Conservation (phyloP, 1,140 invertebrate genomes). For the Venustaconcha ellipsiformis region DNA sequence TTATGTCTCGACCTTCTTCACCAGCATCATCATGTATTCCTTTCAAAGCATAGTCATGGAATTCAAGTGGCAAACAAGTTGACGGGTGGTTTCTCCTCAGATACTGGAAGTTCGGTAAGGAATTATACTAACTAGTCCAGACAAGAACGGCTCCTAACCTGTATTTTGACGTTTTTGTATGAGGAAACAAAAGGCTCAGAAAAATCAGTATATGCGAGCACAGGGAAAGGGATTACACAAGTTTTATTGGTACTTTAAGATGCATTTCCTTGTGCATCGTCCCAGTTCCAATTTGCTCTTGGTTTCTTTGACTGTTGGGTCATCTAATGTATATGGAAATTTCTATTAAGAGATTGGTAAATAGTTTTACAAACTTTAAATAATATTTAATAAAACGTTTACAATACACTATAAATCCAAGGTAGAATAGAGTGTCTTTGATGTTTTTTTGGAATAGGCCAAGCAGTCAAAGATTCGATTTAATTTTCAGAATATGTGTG, state of each 20-base stretch:
- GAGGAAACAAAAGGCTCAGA: not conserved
- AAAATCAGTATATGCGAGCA: slow-evolving; percentile 16
- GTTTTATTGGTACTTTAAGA: slow-evolving; percentile 6
- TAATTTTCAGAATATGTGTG: slow-evolving; percentile 1
- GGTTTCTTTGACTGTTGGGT: not conserved
- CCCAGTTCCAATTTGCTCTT: not conserved
- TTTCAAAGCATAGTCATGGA: no score
- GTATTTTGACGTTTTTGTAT: slow-evolving; percentile 4
- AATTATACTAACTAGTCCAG: no score
- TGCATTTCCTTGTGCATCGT: slow-evolving; percentile 1
- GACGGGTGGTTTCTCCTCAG: no score
- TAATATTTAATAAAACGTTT: not conserved
- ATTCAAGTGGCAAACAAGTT: no score
- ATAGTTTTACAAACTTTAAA: not conserved
- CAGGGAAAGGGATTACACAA: not conserved
- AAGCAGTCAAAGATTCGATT: not conserved
- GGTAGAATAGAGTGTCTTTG: not conserved
- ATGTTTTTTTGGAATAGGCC: slow-evolving; percentile 1
- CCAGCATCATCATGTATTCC: not conserved
- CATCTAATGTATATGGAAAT: not conserved
- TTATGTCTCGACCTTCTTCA: no score
- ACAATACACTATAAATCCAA: slow-evolving; percentile 12
- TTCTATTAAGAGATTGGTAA: slow-evolving; percentile 5
- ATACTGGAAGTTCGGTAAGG: no score
- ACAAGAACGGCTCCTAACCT: not conserved